Conservation (phyloP, 1,140 invertebrate species). For the Coptotermes formosanus region DNA sequence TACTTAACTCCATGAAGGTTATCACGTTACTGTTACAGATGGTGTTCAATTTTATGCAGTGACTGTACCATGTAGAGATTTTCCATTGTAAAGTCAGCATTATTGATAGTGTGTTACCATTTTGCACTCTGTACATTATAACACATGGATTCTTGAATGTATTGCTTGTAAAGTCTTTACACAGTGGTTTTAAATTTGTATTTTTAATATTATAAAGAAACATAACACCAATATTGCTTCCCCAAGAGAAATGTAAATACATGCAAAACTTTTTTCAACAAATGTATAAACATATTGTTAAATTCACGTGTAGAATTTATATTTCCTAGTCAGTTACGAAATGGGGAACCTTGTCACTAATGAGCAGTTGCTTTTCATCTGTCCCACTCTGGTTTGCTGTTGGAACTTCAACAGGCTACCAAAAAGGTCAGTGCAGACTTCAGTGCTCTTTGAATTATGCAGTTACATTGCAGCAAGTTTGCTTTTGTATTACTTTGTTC, state of each 20-base stretch:
- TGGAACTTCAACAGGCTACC: too few relatives aligned
- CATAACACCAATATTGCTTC: slow-evolving; percentile 7
- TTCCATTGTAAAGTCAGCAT: not conserved
- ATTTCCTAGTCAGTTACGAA: not conserved
- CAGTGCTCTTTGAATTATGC: too few relatives aligned
- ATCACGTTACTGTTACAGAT: not conserved
- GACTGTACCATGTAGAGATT: not conserved
- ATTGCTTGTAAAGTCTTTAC: not conserved
- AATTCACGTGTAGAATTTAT: not conserved
- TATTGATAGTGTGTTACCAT: not conserved
- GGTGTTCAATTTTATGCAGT: not conserved
- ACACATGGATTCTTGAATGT: not conserved
- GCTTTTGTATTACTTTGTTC: not conserved
- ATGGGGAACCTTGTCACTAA: not conserved
- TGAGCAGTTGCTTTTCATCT: not conserved
- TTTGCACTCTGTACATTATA: not conserved
- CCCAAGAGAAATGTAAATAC: not conserved
- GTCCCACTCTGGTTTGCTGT: not conserved
- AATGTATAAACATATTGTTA: not conserved
- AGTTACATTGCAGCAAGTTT: not conserved
- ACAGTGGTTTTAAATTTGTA: not conserved
- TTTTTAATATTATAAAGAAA: slow-evolving; percentile 6
- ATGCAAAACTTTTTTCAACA: not conserved
- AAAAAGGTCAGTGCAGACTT: too few relatives aligned
- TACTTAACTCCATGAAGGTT: not conserved